These are phyloP conservation scores for Itoplectis maculator DNA, from an alignment of 2,888 invertebrate genomes.

Conservation along the genomic window DNA sequence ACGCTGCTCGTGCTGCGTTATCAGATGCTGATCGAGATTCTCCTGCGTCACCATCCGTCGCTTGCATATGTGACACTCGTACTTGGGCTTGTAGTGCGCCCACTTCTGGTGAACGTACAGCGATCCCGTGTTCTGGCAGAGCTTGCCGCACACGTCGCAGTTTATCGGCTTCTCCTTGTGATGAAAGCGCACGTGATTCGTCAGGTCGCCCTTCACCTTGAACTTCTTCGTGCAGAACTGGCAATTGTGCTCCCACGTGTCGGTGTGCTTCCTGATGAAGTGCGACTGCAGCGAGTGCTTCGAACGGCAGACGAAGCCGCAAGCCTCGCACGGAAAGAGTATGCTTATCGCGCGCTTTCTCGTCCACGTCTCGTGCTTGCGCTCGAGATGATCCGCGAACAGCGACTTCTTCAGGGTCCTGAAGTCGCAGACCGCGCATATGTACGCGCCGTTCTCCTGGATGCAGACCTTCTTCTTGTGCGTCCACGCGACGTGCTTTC, in stretches of 20 bases:
- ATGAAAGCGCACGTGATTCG: constrained; percentile 82
- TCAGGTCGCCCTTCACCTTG: constrained; percentile 83
- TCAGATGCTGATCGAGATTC: constrained; percentile 81
- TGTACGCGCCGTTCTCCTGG: constrained; percentile 80
- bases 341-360: constrained; percentile 73
- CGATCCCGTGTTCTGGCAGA: constrained; percentile 82
- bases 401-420: constrained; percentile 79
- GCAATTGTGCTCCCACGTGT: constrained; percentile 82
- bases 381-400: constrained; percentile 79
- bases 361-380: constrained; percentile 82
- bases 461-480: constrained; percentile 82
- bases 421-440: constrained; percentile 82
- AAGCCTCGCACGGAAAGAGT: constrained; percentile 80
- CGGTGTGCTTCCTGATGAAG: constrained; percentile 83
- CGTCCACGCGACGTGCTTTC: constrained; percentile 82
- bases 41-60: constrained; percentile 83
- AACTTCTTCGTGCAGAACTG: constrained; percentile 81
- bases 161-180: constrained; percentile 83
- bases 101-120: constrained; percentile 83
- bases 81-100: constrained; percentile 83
- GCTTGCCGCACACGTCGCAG: constrained; percentile 82
- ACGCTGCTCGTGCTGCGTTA: constrained; percentile 82
- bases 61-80: constrained; percentile 82
- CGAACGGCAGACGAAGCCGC: constrained; percentile 82
- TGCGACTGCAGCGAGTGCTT: constrained; percentile 83